A percentile compares a stretch with the other conserved stretches of the same genome.
phyloP scores from a whole-genome alignment of 2,888 invertebrate genomes.

The Pegoplata infirma region DNA sequence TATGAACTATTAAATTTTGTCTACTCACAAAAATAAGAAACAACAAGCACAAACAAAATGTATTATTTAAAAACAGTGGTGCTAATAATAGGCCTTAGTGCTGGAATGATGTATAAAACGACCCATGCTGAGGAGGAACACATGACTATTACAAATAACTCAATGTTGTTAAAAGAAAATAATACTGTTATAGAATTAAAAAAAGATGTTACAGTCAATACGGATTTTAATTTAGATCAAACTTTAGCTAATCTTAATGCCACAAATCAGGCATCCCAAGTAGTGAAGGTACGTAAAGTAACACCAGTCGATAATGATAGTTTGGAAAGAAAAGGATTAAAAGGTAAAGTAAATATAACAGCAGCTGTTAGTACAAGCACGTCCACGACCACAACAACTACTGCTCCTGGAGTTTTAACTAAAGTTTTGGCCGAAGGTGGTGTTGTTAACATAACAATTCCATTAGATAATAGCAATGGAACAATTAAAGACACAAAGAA shows the following conservation, averaged over 20 bases:
- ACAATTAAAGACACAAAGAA: not conserved
- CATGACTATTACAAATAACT: not conserved
- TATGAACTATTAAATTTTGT: conserved; percentile 29
- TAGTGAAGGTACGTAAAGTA: conserved; percentile 45
- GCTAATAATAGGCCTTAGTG: conserved; percentile 19
- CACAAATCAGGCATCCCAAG: conserved; percentile 19
- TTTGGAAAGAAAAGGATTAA: not conserved
- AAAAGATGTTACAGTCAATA: conserved; percentile 44
- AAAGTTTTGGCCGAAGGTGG: conserved; percentile 19
- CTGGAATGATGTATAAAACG: conserved; percentile 4
- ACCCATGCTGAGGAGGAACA: conserved; percentile 45
- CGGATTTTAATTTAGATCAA: conserved; percentile 24
- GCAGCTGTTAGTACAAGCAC: too few species aligned
- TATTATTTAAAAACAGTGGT: conserved; percentile 18
- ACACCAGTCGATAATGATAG: conserved; percentile 26
- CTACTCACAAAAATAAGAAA: too few species aligned
- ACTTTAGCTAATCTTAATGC: conserved; percentile 23
- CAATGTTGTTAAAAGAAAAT: conserved; percentile 10
- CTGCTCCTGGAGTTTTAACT: not conserved
- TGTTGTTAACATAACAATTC: not conserved
- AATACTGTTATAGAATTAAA: conserved; percentile 34
- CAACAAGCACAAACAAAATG: conserved; percentile 28
- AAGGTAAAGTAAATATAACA: not conserved
- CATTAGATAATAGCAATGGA: not conserved
- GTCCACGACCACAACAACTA: not conserved